Conservation (phyloP, 1,140 invertebrate genomes). For the Antheraea mylitta region DNA sequence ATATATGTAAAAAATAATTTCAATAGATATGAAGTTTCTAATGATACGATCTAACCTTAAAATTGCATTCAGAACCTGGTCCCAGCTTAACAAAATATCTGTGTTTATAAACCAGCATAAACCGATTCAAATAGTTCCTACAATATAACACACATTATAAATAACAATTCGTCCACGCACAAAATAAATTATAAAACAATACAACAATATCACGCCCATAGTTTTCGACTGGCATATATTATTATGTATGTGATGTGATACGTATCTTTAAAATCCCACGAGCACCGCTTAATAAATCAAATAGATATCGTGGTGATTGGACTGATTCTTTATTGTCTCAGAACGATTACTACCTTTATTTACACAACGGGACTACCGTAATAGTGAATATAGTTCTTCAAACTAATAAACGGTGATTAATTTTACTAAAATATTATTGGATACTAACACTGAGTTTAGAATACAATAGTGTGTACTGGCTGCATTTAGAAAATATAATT, state of each 20-base stretch:
- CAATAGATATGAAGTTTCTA: too few species aligned
- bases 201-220: constrained; percentile 33
- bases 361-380: constrained; percentile 40
- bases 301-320: constrained; percentile 62
- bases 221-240: constrained; percentile 14
- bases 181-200: constrained; percentile 36
- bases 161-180: neutral
- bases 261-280: constrained; percentile 32
- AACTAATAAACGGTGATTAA: neutral
- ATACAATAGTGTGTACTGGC: too few species aligned
- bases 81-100: too few species aligned
- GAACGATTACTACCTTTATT: constrained; percentile 54
- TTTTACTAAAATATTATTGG: neutral
- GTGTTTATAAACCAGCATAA: neutral
- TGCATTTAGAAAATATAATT: too few species aligned
- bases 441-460: too few species aligned
- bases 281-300: constrained; percentile 69
- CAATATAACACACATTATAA: neutral
- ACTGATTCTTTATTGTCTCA: constrained; percentile 70
- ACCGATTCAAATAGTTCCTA: neutral
- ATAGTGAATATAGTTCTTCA: neutral
- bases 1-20: too few species aligned
- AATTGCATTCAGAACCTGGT: too few species aligned
- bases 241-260: constrained; percentile 25
- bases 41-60: too few species aligned